Evolutionary conservation across 2,113 vertebrate genomes (phyloP).

Genomic region (Nansenia antarctica): DNA sequence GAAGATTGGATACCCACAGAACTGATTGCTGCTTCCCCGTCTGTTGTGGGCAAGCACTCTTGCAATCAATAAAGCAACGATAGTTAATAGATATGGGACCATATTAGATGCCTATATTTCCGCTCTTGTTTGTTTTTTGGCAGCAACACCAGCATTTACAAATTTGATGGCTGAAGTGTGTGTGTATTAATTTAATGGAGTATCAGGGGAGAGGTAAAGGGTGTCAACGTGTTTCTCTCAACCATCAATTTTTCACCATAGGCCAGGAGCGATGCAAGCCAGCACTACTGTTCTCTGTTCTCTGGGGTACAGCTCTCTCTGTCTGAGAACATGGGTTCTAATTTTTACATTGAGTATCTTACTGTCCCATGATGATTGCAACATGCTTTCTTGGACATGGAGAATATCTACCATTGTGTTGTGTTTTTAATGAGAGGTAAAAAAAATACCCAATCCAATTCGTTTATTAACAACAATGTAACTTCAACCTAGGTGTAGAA

Average conservation of each 20-base stretch:
- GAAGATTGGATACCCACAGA: conserved; percentile 11
- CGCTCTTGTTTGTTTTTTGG: conserved; percentile 12
- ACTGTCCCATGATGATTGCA: too few species aligned
- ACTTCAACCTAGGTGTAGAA: too few species aligned
- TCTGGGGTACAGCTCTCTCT: neutral
- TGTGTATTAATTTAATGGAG: conserved; percentile 22
- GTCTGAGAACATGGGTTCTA: too few species aligned
- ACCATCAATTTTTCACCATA: conserved; percentile 3
- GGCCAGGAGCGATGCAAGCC: neutral
- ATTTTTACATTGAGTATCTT: too few species aligned
- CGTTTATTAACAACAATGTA: too few species aligned
- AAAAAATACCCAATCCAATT: too few species aligned
- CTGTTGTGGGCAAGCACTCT: conserved; percentile 22
- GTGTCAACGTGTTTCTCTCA: neutral
- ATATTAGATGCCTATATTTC: conserved; percentile 1
- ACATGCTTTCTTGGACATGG: too few species aligned
- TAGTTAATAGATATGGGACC: conserved; percentile 24
- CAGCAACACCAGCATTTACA: conserved; percentile 11
- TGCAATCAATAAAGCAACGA: conserved; percentile 34
- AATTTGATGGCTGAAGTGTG: conserved; percentile 16
- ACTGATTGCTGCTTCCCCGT: conserved; percentile 20
- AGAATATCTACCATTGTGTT: too few species aligned
- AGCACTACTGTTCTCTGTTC: neutral
- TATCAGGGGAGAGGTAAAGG: neutral
- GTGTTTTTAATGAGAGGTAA: too few species aligned